A percentile compares a stretch with the other conserved stretches of the same genome.
Evolutionary conservation across 2,113 vertebrate genomes (phyloP).

Genomic region (Cephalopholis sonnerati): DNA sequence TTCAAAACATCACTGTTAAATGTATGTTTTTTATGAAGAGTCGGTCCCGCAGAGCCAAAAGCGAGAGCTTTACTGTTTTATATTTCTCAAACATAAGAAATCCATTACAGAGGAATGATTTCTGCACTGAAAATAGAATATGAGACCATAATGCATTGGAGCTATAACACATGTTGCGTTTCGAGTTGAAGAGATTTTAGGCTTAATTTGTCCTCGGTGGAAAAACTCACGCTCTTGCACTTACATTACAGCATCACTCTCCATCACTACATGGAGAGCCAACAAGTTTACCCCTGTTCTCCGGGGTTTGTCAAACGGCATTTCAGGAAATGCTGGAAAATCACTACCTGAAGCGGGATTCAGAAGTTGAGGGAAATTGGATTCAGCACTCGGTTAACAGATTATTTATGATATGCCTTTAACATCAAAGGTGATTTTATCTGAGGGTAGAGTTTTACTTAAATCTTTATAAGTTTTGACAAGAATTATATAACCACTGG

Average conservation of each 20-base stretch:
- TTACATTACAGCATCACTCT: background rate
- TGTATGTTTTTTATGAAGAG: background rate
- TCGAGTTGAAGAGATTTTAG: background rate
- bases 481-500: background rate
- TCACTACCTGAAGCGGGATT: conserved; percentile 13
- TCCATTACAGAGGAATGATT: conserved; percentile 8
- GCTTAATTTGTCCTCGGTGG: background rate
- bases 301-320: conserved; percentile 4
- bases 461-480: too few species aligned
- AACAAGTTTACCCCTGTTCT: background rate
- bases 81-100: conserved; percentile 1
- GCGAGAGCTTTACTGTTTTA: background rate
- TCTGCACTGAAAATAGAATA: background rate
- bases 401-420: conserved; percentile 30
- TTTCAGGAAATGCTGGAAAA: conserved; percentile 30
- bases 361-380: background rate
- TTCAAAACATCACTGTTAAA: background rate
- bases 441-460: background rate
- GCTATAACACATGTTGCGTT: background rate
- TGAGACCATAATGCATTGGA: background rate
- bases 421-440: background rate
- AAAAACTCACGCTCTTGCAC: background rate
- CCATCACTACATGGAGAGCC: background rate
- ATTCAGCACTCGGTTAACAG: background rate
- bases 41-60: background rate